Percentiles rank a stretch among this genome's conserved stretches.
phyloP scores from a whole-genome alignment of 2,113 vertebrate species.

The Gymnogyps californianus region DNA sequence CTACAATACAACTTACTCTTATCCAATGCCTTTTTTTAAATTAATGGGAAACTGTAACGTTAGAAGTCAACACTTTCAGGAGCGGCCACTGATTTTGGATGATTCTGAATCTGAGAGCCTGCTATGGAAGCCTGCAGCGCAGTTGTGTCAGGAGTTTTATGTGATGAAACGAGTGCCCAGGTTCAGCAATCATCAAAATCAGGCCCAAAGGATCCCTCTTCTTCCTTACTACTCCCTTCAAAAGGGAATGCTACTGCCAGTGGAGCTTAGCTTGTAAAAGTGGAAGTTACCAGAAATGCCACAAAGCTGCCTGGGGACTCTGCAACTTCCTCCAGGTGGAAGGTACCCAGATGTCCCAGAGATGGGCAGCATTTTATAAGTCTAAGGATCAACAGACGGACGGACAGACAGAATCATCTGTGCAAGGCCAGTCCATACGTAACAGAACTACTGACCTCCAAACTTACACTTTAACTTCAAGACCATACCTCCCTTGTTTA shows the following conservation, averaged over 20 bases:
- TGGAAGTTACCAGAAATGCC: not conserved
- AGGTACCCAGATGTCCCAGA: not conserved
- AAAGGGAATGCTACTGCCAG: not conserved
- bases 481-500: not conserved
- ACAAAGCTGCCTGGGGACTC: not conserved
- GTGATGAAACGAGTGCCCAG: not conserved
- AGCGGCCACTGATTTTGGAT: not conserved
- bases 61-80: not conserved
- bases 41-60: not conserved
- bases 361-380: not conserved
- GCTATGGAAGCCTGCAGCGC: not conserved
- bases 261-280: not conserved
- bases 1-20: not conserved
- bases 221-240: not conserved
- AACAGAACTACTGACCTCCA: not conserved
- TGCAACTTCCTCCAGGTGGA: not conserved
- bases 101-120: not conserved
- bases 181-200: not conserved
- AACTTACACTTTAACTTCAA: not conserved
- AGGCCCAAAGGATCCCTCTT: not conserved
- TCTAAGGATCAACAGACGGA: not conserved
- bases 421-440: not conserved
- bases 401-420: not conserved
- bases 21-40: not conserved
- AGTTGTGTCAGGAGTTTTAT: not conserved